Evolutionary conservation across 2,888 invertebrate genomes (phyloP).

Genomic region (Drosophila macrospina): DNA sequence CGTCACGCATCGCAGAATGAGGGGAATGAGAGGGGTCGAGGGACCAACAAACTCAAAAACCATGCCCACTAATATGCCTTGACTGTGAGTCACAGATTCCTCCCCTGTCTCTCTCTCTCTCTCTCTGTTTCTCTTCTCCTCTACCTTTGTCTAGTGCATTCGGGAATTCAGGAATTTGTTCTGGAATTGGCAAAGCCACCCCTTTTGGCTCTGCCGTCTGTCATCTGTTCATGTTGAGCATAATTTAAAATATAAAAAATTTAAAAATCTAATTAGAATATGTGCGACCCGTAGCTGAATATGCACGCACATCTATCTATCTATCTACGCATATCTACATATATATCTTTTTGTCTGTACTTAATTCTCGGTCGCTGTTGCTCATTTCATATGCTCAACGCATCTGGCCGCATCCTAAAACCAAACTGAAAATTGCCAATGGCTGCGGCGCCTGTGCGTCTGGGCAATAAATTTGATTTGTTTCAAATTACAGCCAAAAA

Average conservation of each 20-base stretch:
- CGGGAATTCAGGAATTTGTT: constrained; percentile 19
- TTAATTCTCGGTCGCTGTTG: constrained; percentile 11
- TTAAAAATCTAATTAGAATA: constrained; percentile 79
- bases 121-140: neutral
- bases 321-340: constrained; percentile 12
- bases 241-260: constrained; percentile 65
- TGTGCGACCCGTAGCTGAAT: constrained; percentile 61
- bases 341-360: constrained; percentile 2
- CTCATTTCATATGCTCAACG: constrained; percentile 78
- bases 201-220: constrained; percentile 38
- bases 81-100: constrained; percentile 74
- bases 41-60: constrained; percentile 11
- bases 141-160: constrained; percentile 12
- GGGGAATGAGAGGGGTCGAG: constrained; percentile 22
- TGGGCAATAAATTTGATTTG: constrained; percentile 82
- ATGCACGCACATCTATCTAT: too few species aligned
- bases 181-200: constrained; percentile 46
- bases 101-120: neutral
- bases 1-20: constrained; percentile 67
- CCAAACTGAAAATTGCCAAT: constrained; percentile 73
- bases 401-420: constrained; percentile 75
- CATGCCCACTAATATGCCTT: constrained; percentile 61
- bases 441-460: constrained; percentile 75
- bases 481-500: constrained; percentile 80
- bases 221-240: constrained; percentile 59